Conservation (phyloP, 2,888 invertebrate species). For the Liopterus haemorrhoidalis region DNA sequence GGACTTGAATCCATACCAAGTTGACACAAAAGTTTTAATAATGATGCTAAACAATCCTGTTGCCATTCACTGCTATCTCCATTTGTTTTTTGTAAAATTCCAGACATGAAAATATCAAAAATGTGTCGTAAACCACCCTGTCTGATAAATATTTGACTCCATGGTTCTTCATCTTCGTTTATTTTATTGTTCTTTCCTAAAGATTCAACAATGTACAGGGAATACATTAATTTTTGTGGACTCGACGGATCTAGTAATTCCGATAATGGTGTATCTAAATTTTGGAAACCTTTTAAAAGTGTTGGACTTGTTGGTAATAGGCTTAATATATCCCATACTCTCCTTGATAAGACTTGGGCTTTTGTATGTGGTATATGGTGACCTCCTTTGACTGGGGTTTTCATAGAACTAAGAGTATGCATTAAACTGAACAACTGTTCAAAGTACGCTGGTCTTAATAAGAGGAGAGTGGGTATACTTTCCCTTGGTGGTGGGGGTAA, state of each 20-base stretch:
- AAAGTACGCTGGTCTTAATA: constrained; percentile 82
- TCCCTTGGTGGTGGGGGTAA: constrained; percentile 82
- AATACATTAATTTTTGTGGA: constrained; percentile 93
- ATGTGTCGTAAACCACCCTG: constrained; percentile 82
- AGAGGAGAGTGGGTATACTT: constrained; percentile 75
- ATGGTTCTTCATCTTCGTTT: constrained; percentile 43
- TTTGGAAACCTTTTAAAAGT: constrained; percentile 76
- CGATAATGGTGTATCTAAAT: constrained; percentile 62
- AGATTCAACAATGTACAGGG: constrained; percentile 83
- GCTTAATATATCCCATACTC: constrained; percentile 92
- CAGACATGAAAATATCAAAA: constrained; percentile 88
- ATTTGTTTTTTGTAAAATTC: constrained; percentile 64
- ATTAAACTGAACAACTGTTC: constrained; percentile 85
- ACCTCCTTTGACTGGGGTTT: constrained; percentile 66
- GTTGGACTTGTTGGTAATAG: constrained; percentile 86
- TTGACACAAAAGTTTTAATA: constrained; percentile 79
- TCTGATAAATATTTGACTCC: constrained; percentile 77
- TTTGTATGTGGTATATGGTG: constrained; percentile 72
- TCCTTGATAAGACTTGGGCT: constrained; percentile 80
- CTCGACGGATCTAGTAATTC: constrained; percentile 80
- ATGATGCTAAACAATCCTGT: constrained; percentile 84
- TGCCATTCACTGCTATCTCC: constrained; percentile 87
- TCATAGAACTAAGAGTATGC: constrained; percentile 85
- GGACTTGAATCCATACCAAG: constrained; percentile 65
- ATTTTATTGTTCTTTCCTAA: constrained; percentile 44